phyloP scores from a whole-genome alignment of 2,888 invertebrate species.

The Glyphotaelius pellucidus region DNA sequence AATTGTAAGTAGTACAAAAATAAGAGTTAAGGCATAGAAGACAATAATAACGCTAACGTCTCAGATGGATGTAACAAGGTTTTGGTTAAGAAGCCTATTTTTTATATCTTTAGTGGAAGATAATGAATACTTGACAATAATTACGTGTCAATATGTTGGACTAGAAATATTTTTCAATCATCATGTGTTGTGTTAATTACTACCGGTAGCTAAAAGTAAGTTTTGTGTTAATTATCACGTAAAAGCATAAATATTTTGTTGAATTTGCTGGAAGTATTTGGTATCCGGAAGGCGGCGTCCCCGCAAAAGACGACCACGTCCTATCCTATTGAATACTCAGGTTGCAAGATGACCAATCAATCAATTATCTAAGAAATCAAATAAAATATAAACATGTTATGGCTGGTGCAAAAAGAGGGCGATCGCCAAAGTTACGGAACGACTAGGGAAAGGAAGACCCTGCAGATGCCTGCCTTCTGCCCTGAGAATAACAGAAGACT shows the following conservation, averaged over 20 bases:
- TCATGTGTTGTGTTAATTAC: background rate
- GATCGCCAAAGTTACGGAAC: background rate
- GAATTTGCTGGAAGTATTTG: background rate
- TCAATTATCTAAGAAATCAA: background rate
- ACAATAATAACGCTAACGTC: no score
- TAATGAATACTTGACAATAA: background rate
- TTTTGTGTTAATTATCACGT: background rate
- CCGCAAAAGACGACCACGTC: no score
- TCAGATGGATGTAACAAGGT: no score
- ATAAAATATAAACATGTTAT: background rate
- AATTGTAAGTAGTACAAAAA: no score
- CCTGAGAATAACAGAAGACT: background rate
- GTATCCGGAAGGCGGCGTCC: background rate
- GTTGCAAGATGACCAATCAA: background rate
- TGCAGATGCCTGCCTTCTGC: background rate
- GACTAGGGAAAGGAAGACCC: background rate
- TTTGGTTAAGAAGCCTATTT: no score
- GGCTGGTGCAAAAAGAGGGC: background rate
- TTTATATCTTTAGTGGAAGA: no score
- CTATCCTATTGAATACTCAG: background rate
- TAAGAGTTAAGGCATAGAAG: no score
- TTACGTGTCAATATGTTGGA: background rate
- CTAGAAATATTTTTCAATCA: background rate
- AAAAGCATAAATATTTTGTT: background rate
- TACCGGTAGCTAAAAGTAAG: background rate